Conservation (phyloP, 1,140 invertebrate genomes). For the Zaprionus camerounensis region DNA sequence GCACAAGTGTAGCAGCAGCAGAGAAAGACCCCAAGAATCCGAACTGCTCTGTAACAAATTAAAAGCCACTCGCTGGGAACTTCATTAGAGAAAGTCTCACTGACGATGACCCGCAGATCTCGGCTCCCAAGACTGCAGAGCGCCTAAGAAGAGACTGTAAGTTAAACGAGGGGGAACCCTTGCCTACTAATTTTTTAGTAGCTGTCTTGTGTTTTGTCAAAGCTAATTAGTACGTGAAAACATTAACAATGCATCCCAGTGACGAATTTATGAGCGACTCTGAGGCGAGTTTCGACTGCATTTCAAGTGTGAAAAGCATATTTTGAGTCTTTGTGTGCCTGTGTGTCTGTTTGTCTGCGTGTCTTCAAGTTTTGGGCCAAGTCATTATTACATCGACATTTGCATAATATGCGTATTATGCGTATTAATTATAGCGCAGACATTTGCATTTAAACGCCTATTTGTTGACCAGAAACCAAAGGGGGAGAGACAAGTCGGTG, state of each 20-base stretch:
- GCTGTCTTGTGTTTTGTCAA: slow-evolving; percentile 76
- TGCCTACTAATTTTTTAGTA: slow-evolving; percentile 75
- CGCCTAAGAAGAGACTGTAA: background rate
- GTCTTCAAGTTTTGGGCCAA: slow-evolving; percentile 38
- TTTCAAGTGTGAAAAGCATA: slow-evolving; percentile 74
- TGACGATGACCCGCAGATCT: slow-evolving; percentile 49
- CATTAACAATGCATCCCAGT: slow-evolving; percentile 74
- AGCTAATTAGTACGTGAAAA: slow-evolving; percentile 79
- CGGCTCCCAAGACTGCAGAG: slow-evolving; percentile 15
- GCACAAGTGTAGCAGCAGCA: slow-evolving; percentile 39
- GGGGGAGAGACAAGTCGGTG: slow-evolving; percentile 34
- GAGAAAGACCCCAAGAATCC: slow-evolving; percentile 6
- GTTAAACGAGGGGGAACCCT: slow-evolving; percentile 11
- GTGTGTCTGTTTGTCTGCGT: slow-evolving; percentile 24
- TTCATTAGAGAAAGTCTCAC: slow-evolving; percentile 77
- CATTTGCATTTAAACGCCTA: slow-evolving; percentile 83
- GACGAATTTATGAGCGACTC: slow-evolving; percentile 70
- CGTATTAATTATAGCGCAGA: slow-evolving; percentile 81
- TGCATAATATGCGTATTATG: slow-evolving; percentile 82
- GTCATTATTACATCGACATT: slow-evolving; percentile 75
- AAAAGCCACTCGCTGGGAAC: slow-evolving; percentile 71
- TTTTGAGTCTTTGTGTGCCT: slow-evolving; percentile 47
- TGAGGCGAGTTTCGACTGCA: slow-evolving; percentile 34
- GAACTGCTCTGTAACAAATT: slow-evolving; percentile 45
- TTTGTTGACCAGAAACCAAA: slow-evolving; percentile 58